Percentiles rank a stretch among this genome's conserved stretches.
These are phyloP conservation scores for Arctocebus calabarensis DNA, from an alignment of 2,797 vertebrate species.

Conservation along the genomic window DNA sequence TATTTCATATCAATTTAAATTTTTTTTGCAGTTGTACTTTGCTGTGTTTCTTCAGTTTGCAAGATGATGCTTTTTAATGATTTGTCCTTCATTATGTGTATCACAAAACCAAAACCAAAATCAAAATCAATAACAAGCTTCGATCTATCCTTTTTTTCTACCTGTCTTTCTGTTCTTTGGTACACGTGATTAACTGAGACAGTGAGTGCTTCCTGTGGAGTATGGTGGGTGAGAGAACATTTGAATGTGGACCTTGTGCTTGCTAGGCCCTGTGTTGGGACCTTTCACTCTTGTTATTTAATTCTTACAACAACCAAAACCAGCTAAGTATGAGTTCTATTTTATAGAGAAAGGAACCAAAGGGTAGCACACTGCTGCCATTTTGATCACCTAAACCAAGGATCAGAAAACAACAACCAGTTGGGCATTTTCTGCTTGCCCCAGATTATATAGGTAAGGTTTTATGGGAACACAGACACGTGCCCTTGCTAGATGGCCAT, in stretches of 20 bases:
- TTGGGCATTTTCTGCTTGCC: neutral
- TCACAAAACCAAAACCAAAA: slow-evolving; percentile 6
- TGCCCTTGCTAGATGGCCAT: neutral
- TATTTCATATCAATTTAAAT: slow-evolving; percentile 8
- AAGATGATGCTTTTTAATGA: slow-evolving; percentile 12
- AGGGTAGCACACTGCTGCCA: neutral
- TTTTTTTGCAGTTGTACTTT: neutral
- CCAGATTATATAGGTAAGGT: neutral
- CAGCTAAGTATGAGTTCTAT: neutral
- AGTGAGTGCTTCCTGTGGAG: neutral
- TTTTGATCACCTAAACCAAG: neutral
- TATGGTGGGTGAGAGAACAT: neutral
- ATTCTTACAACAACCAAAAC: neutral
- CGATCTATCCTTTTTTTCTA: neutral
- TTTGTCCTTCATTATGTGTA: neutral
- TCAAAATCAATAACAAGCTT: slow-evolving; percentile 5
- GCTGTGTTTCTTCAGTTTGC: slow-evolving; percentile 39
- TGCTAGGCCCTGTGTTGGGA: neutral
- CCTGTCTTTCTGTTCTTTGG: neutral
- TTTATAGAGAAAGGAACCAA: neutral
- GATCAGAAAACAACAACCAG: neutral
- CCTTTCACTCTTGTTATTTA: neutral
- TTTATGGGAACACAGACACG: neutral
- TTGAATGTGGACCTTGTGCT: neutral
- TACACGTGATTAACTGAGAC: neutral